These are phyloP conservation scores for Parapristionchus giblindavisi DNA, from an alignment of 2,888 invertebrate genomes.

Conservation along the genomic window DNA sequence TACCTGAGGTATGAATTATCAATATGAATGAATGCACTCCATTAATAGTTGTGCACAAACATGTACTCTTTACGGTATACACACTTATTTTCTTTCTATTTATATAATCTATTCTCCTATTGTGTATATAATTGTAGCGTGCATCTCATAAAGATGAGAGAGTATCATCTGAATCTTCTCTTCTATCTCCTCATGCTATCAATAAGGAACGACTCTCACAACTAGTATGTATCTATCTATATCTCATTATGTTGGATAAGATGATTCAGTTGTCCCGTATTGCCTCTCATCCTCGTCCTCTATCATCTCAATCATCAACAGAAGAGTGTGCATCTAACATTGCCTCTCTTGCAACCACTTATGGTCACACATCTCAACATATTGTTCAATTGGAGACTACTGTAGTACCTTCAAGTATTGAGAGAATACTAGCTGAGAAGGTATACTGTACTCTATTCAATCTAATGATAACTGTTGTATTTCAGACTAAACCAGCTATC, in stretches of 20 bases:
- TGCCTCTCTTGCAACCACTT: slow-evolving; percentile 45
- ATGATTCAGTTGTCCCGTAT: slow-evolving; percentile 42
- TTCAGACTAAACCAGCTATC: slow-evolving; percentile 85
- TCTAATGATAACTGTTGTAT: neutral
- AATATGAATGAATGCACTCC: too few relatives aligned
- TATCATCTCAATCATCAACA: slow-evolving; percentile 48
- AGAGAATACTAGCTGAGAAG: slow-evolving; percentile 36
- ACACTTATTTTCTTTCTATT: too few relatives aligned
- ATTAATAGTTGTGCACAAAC: too few relatives aligned
- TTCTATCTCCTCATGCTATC: slow-evolving; percentile 53
- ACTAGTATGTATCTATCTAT: slow-evolving; percentile 39
- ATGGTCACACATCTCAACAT: slow-evolving; percentile 33
- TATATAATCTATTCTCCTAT: neutral
- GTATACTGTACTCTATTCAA: too few relatives aligned
- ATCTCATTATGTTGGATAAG: neutral
- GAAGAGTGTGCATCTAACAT: slow-evolving; percentile 48
- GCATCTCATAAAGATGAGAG: slow-evolving; percentile 41
- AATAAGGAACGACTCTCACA: slow-evolving; percentile 49
- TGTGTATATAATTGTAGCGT: neutral
- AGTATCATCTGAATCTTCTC: slow-evolving; percentile 49
- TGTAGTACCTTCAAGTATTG: neutral
- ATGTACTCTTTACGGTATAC: too few relatives aligned
- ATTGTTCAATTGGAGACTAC: slow-evolving; percentile 5
- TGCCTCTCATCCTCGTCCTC: slow-evolving; percentile 51
- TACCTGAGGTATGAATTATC: slow-evolving; percentile 56